Percentiles rank a stretch among this genome's conserved stretches.
These are phyloP conservation scores for Ochotona curzoniae DNA, from an alignment of 2,113 vertebrate genomes.

Conservation along the genomic window DNA sequence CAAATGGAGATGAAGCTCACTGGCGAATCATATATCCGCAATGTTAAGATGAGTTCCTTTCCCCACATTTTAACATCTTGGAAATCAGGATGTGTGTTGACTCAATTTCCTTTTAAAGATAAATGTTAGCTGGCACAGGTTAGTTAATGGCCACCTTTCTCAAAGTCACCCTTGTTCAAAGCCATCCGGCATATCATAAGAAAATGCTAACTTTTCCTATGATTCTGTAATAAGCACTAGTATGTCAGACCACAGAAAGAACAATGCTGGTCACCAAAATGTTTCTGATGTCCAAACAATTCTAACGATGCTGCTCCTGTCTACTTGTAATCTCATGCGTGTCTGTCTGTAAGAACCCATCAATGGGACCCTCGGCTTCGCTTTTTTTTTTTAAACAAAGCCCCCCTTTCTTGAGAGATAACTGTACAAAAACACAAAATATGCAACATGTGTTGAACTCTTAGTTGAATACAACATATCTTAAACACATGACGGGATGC, in stretches of 20 bases:
- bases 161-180: constrained; percentile 21
- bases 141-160: constrained; percentile 31
- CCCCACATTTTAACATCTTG: constrained; percentile 31
- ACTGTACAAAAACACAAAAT: constrained; percentile 44
- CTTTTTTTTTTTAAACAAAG: neutral
- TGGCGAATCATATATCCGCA: constrained; percentile 42
- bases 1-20: neutral
- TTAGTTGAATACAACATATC: neutral
- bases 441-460: constrained; percentile 13
- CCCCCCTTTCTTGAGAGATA: neutral
- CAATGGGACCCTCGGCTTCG: neutral
- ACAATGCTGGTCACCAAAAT: neutral
- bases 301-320: neutral
- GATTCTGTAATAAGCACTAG: constrained; percentile 11
- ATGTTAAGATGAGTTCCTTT: neutral
- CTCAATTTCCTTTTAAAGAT: constrained; percentile 54
- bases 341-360: neutral
- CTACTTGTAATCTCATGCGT: neutral
- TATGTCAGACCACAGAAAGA: constrained; percentile 10
- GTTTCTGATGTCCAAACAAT: neutral
- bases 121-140: constrained; percentile 15
- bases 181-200: neutral
- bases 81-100: constrained; percentile 41
- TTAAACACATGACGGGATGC: too few species aligned
- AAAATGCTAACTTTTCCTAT: neutral